Base-by-base conservation (phyloP, 1,140 invertebrate species). In the Drosophila mauritiana region DNA sequence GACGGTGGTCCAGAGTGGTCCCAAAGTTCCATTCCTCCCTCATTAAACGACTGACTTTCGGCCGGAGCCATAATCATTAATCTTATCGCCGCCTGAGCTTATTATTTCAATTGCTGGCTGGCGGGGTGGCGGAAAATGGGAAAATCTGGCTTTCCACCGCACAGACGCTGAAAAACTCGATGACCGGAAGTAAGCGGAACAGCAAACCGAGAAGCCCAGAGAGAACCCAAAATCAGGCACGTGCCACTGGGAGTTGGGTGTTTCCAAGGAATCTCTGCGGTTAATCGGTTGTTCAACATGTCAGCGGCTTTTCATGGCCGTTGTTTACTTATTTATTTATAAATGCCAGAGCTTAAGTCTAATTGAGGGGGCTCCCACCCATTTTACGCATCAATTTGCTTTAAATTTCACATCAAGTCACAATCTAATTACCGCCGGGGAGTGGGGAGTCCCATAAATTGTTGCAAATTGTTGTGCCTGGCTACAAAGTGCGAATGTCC, bases 21-120 rank as follows among this genome's bases (percentile, higher is more conserved):
- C 52, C 36, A 27, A 46, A 17, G n/a, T 48, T 52, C 22, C 22
- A n/a, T 36, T 53, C 17, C 36, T 17, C 34, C 46, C 20, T 11
- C 4, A 27, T 11, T 27, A 20, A n/a, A 12, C 20, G 17, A 61
- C 62, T 61, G 39, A 13, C 39, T 73, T 68, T 63, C 76, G 84
- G 79, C 59, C 57, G 73, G 81, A 65, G 42, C 70, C 81, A 91
- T 91, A 91, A 91, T 91, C 90, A 91, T 92, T 92, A 92, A 92
- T 92, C 91, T 92, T 91, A 92, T 92, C 91, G 91, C 91, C 91
- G 91, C 91, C 91, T 92, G 83, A 89, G 90, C 88, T 90, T 91
- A 91, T 91, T 91, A 91, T 91, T 91, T 91, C 85, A 90, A 91
- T 91, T 91, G 86, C 65, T 52, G 62, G 86, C 62, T 52, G 62